A percentile compares a stretch with the other conserved stretches of the same genome.
Evolutionary conservation across 2,888 invertebrate genomes (phyloP).

Genomic region (Zhengitettix transpicula): DNA sequence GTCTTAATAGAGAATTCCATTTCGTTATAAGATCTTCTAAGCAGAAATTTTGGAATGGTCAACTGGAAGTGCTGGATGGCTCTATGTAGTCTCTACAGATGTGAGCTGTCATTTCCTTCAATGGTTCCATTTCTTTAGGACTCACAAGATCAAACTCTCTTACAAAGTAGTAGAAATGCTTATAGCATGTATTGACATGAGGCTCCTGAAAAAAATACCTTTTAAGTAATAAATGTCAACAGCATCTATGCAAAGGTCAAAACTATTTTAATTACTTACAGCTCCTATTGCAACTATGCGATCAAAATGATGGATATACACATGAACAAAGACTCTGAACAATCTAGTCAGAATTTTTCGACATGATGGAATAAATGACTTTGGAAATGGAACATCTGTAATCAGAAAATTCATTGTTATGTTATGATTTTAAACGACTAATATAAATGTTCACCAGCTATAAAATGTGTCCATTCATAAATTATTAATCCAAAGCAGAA

Average conservation of each 20-base stretch:
- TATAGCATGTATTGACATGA: constrained; percentile 86
- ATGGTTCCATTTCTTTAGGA: constrained; percentile 68
- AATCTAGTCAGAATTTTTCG: constrained; percentile 76
- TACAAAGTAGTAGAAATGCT: constrained; percentile 86
- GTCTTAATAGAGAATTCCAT: too few relatives aligned
- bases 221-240: background rate
- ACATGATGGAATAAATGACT: constrained; percentile 57
- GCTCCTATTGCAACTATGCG: constrained; percentile 72
- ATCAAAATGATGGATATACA: constrained; percentile 89
- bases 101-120: constrained; percentile 56
- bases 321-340: constrained; percentile 83
- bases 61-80: background rate
- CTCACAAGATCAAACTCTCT: constrained; percentile 71
- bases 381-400: constrained; percentile 73
- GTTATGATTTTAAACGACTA: too few relatives aligned
- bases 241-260: background rate
- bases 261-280: constrained; percentile 35
- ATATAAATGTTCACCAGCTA: too few relatives aligned
- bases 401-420: constrained; percentile 7
- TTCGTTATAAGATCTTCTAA: too few relatives aligned
- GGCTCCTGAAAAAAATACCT: constrained; percentile 47
- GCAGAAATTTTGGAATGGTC: background rate
- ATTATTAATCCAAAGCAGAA: too few relatives aligned
- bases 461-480: too few relatives aligned
- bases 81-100: constrained; percentile 41